Percentiles rank a stretch among this genome's conserved stretches.
These are phyloP conservation scores for Pachyuromys duprasi DNA, from an alignment of 2,797 vertebrate species.

Conservation along the genomic window DNA sequence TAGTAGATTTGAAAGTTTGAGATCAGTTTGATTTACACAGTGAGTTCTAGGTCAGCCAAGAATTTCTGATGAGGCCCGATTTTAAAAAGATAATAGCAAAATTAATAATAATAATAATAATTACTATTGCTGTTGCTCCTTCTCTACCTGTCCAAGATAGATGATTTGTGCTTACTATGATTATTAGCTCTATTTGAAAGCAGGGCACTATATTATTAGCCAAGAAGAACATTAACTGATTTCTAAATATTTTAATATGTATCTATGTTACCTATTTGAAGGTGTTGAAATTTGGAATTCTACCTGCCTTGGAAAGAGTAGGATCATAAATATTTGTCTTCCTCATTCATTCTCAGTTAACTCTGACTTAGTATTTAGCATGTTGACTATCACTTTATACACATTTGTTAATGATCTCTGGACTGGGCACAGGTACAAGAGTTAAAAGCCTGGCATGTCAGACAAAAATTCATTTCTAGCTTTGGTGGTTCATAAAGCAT, in stretches of 20 bases:
- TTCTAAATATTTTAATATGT: constrained; percentile 63
- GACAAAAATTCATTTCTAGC: constrained; percentile 72
- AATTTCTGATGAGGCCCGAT: neutral
- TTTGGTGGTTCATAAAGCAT: constrained; percentile 71
- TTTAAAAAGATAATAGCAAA: neutral
- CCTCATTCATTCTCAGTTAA: constrained; percentile 61
- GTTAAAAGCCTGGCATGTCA: constrained; percentile 70
- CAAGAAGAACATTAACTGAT: constrained; percentile 65
- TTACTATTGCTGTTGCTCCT: constrained; percentile 4
- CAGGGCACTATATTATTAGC: constrained; percentile 47
- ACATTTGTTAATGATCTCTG: constrained; percentile 71
- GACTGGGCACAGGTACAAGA: constrained; percentile 74
- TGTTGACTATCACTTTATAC: constrained; percentile 67
- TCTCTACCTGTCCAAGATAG: constrained; percentile 42
- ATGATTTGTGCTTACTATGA: constrained; percentile 45
- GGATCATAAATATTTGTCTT: constrained; percentile 57
- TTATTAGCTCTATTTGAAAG: constrained; percentile 60
- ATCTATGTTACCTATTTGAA: constrained; percentile 59
- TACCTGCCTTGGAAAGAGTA: constrained; percentile 31
- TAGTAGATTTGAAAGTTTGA: neutral
- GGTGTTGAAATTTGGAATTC: constrained; percentile 62
- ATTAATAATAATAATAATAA: neutral
- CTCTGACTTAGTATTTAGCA: constrained; percentile 29
- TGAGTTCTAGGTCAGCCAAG: neutral
- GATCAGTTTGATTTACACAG: neutral